Base-by-base conservation (phyloP, 2,888 invertebrate genomes). In the Eupeodes luniger region DNA sequence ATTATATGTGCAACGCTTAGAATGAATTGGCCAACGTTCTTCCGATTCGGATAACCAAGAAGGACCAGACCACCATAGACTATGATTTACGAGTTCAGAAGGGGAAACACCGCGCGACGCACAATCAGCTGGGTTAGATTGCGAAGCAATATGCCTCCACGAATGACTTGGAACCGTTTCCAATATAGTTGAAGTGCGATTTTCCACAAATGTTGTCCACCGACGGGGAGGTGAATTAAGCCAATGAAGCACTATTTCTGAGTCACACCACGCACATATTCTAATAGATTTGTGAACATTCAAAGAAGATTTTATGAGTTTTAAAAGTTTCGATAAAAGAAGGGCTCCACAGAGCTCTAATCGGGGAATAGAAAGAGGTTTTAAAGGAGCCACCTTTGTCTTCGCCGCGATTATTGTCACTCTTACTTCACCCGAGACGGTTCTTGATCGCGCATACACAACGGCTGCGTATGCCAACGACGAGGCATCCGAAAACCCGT, bases 191-290 rank as follows among this genome's bases (percentile, higher is more conserved):
- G 88, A 78, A 12, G 82, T 89, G 0, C 88, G 62, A 19, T 90
- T 88, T 19, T 81, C 81, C 0, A 89, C 85, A 49, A 83, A 89
- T 0, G 83, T 84, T 16, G 74, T 72, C 89, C 89, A 90, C 12
- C 77, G 85, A 19, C 86, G 59, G 0, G 87, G 89, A 5, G 89
- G 89, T 34, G 82, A 59, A 2, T 84, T 81, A 1, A 92, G 67
- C 91, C 92, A 92, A 49, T 89, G 84, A 0, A 92, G 74, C 2
- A 91, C 90, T 12, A 91, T 90, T 36, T 90, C 90, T 0, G 91
- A 92, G 76, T 92, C 92, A 4, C 90, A 90, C 89, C 83, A 89
- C 16, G 87, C 89, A 11, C 40, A 66, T 12, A 70, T 77, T 19
- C 47, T 70, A 10, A 53, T 67, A 12, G 72, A 76, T 6, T 10